Evolutionary conservation across 2,888 invertebrate species (phyloP).

Genomic region (Sicus ferrugineus): DNA sequence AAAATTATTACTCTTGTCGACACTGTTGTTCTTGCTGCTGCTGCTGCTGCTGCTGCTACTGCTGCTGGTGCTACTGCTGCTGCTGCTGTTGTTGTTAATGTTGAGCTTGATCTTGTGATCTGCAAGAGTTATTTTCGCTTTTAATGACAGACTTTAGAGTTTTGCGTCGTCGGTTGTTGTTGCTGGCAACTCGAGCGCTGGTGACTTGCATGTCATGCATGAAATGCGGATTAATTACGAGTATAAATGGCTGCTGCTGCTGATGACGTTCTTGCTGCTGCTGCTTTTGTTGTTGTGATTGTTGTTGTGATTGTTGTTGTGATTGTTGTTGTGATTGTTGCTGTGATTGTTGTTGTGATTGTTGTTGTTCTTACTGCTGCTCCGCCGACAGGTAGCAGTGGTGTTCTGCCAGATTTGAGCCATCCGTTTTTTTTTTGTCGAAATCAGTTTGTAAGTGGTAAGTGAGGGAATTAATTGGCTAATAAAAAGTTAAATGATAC

Average conservation of each 20-base stretch:
- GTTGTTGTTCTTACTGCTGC: too few species aligned
- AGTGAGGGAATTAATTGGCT: conserved; percentile 38
- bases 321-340: not conserved
- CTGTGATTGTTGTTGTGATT: conserved; percentile 26
- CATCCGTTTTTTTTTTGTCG: conserved; percentile 9
- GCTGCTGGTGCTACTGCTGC: conserved; percentile 37
- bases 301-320: conserved; percentile 32
- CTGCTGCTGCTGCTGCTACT: conserved; percentile 40
- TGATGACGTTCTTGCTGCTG: not conserved
- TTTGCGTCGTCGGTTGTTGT: not conserved
- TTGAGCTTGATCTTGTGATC: conserved; percentile 33
- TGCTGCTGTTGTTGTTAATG: conserved; percentile 23
- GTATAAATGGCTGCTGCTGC: not conserved
- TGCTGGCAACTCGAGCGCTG: conserved; percentile 7
- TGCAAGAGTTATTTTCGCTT: conserved; percentile 26
- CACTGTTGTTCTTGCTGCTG: not conserved
- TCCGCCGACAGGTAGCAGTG: not conserved
- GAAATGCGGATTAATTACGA: conserved; percentile 39
- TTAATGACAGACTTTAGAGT: conserved; percentile 23
- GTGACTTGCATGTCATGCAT: conserved; percentile 40
- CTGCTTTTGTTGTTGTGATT: not conserved
- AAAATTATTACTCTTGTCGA: conserved; percentile 11
- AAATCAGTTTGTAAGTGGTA: conserved; percentile 23
- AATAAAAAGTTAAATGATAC: conserved; percentile 35
- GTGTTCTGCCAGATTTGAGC: not conserved